A percentile compares a stretch with the other conserved stretches of the same genome.
Conservation (phyloP, 2,113 vertebrate genomes). For the Otolemur garnettii region DNA sequence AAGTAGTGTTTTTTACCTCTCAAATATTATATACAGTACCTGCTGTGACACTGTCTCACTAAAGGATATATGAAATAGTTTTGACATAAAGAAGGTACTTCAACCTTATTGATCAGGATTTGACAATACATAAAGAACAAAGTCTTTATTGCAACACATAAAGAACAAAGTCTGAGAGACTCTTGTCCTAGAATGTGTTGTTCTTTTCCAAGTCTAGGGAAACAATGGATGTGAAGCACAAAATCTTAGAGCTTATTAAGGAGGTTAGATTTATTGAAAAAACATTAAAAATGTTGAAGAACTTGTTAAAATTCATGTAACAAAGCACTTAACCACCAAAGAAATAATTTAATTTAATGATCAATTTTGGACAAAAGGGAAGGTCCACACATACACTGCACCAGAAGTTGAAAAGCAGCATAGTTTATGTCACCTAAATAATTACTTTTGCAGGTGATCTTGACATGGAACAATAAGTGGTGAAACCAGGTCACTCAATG, state of each 20-base stretch:
- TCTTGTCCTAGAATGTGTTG: neutral
- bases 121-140: neutral
- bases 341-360: neutral
- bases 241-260: neutral
- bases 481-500: neutral
- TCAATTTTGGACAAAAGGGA: neutral
- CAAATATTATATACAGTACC: neutral
- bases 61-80: neutral
- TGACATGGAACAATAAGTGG: neutral
- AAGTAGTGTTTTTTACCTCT: neutral
- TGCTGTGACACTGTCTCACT: neutral
- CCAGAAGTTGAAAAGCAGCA: neutral
- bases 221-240: slow-evolving; percentile 19
- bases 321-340: neutral
- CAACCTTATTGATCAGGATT: neutral
- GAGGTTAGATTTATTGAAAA: neutral
- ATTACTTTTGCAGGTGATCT: neutral
- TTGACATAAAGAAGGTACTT: slow-evolving; percentile 20
- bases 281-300: neutral
- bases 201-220: neutral
- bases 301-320: neutral
- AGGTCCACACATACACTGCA: neutral
- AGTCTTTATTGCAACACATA: neutral
- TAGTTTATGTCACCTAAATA: neutral
- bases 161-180: neutral